These are phyloP conservation scores for Lethocerus indicus DNA, from an alignment of 1,140 invertebrate genomes.

Conservation along the genomic window DNA sequence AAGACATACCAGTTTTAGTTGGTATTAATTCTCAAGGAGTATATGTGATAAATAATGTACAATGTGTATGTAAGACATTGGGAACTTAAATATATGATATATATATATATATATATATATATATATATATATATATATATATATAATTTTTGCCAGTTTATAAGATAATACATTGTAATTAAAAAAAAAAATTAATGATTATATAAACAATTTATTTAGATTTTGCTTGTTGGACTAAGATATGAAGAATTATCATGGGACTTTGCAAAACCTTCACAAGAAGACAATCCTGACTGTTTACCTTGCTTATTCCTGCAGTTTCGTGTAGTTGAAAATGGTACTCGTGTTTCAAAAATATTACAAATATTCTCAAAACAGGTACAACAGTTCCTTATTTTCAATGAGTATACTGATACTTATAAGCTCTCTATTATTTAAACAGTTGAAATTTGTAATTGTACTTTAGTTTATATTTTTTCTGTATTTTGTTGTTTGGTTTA, in stretches of 20 bases:
- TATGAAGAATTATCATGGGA: slow-evolving; percentile 84
- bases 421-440: background rate
- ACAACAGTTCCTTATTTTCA: background rate
- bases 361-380: slow-evolving; percentile 77
- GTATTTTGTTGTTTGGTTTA: background rate
- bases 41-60: slow-evolving; percentile 69
- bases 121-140: background rate
- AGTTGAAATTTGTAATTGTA: background rate
- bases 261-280: slow-evolving; percentile 66
- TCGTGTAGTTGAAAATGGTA: slow-evolving; percentile 66
- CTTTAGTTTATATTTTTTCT: background rate
- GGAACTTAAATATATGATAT: background rate
- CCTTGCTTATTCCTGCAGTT: slow-evolving; percentile 82
- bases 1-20: slow-evolving; percentile 67
- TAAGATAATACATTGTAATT: too few species aligned
- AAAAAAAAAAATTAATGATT: background rate
- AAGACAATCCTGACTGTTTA: slow-evolving; percentile 67
- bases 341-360: slow-evolving; percentile 67
- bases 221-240: slow-evolving; percentile 60
- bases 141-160: too few species aligned
- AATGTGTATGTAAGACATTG: slow-evolving; percentile 65
- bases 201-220: slow-evolving; percentile 32
- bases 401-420: background rate
- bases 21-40: slow-evolving; percentile 78
- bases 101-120: background rate